Conservation (phyloP, 2,888 invertebrate species). For the Nomada lathburiana region DNA sequence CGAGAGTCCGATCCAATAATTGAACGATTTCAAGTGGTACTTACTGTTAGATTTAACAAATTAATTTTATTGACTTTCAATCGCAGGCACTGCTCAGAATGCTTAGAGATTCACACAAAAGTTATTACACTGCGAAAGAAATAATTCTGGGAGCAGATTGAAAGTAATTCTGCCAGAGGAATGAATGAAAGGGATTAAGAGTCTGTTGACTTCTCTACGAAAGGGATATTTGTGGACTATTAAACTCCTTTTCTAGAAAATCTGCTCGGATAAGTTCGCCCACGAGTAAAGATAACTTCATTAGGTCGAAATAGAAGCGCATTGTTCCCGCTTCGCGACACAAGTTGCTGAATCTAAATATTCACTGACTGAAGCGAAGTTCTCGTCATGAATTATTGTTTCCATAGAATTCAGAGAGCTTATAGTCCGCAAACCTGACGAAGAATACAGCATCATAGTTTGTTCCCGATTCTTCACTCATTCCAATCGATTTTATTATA, state of each 20-base stretch:
- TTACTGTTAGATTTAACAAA: too few relatives aligned
- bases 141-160: too few relatives aligned
- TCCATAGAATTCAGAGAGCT: not conserved
- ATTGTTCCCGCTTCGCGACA: not conserved
- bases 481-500: not conserved
- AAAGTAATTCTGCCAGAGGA: too few relatives aligned
- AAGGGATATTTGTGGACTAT: not conserved
- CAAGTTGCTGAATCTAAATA: not conserved
- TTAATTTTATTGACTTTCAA: too few relatives aligned
- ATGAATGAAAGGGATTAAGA: too few relatives aligned
- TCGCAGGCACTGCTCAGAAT: too few relatives aligned
- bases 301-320: conserved; percentile 20
- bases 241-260: not conserved
- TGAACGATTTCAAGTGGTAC: too few relatives aligned
- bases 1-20: too few relatives aligned
- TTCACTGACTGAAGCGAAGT: not conserved
- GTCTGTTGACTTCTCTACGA: too few relatives aligned
- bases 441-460: too few relatives aligned
- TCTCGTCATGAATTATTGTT: not conserved
- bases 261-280: conserved; percentile 7
- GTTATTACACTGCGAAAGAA: too few relatives aligned
- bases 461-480: not conserved
- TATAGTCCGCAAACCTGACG: not conserved
- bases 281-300: not conserved
- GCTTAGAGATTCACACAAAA: too few relatives aligned